A percentile compares a stretch with the other conserved stretches of the same genome.
Conservation (phyloP, 2,888 invertebrate species). For the Eubasilissa splendida region DNA sequence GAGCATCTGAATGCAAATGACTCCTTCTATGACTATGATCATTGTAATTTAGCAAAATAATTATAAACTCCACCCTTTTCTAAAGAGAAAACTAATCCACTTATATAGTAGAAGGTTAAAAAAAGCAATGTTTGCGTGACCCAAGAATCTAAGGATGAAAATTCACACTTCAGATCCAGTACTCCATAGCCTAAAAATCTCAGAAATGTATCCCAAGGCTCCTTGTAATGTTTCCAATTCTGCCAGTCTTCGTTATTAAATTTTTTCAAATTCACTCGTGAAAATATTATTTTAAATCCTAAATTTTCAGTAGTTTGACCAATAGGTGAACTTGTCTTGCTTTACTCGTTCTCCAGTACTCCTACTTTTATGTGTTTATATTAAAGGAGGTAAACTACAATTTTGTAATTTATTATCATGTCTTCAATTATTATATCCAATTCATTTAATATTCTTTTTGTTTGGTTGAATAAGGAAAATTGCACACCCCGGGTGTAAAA, state of each 20-base stretch:
- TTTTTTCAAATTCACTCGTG: not conserved
- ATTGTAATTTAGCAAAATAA: constrained; percentile 25
- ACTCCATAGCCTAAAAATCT: constrained; percentile 28
- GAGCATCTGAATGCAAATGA: constrained; percentile 33
- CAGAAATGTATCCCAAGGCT: constrained; percentile 40
- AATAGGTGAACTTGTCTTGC: too few relatives aligned
- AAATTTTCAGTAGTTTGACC: too few relatives aligned
- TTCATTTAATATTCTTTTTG: too few relatives aligned
- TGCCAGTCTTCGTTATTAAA: constrained; percentile 30
- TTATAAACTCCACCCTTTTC: constrained; percentile 30
- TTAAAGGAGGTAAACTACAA: too few relatives aligned
- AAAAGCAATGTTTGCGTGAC: constrained; percentile 16
- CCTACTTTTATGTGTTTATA: too few relatives aligned
- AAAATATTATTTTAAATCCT: not conserved
- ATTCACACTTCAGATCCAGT: constrained; percentile 12
- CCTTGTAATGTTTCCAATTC: constrained; percentile 31
- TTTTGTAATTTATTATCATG: too few relatives aligned
- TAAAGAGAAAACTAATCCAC: constrained; percentile 25
- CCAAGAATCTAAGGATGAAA: constrained; percentile 3
- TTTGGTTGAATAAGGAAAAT: too few relatives aligned
- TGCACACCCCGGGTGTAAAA: too few relatives aligned
- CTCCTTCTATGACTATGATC: constrained; percentile 9
- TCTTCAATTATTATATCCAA: too few relatives aligned
- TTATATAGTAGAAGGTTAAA: not conserved
- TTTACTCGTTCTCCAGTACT: too few relatives aligned